Percentiles rank a stretch among this genome's conserved stretches.
phyloP scores from a whole-genome alignment of 2,113 vertebrate genomes.

The Amblyornis subalaris region DNA sequence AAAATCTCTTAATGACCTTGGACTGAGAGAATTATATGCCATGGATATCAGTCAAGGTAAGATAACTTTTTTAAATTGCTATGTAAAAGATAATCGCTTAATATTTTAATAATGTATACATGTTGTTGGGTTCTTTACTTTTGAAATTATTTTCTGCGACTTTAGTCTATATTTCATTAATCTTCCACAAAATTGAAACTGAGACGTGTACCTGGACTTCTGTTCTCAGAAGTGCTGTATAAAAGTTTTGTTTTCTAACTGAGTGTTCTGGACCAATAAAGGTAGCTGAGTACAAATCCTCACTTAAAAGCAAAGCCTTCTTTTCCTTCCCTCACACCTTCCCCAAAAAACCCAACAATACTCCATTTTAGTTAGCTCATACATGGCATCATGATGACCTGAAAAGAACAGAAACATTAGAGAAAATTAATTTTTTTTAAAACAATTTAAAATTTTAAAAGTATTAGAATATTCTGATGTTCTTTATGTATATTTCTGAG shows the following conservation, averaged over 20 bases:
- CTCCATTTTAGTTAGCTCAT: background rate
- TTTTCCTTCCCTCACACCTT: background rate
- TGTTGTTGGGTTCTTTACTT: background rate
- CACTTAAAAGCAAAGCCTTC: background rate
- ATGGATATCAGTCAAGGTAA: slow-evolving; percentile 86
- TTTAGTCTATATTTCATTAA: background rate
- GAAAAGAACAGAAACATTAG: background rate
- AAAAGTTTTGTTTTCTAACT: background rate
- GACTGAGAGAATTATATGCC: slow-evolving; percentile 91
- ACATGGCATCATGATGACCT: background rate
- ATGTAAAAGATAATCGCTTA: background rate
- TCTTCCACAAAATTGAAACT: background rate
- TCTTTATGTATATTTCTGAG: background rate
- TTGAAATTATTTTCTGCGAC: background rate
- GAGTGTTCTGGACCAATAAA: background rate
- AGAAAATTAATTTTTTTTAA: background rate
- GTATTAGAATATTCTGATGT: background rate
- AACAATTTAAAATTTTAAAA: background rate
- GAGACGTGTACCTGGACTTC: background rate
- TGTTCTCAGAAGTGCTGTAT: background rate
- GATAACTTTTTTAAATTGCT: background rate
- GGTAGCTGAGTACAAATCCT: background rate
- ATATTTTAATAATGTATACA: background rate
- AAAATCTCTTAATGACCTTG: slow-evolving; percentile 87
- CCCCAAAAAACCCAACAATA: background rate